Conservation (phyloP, 2,797 vertebrate species). For the Cossypha polioptera region DNA sequence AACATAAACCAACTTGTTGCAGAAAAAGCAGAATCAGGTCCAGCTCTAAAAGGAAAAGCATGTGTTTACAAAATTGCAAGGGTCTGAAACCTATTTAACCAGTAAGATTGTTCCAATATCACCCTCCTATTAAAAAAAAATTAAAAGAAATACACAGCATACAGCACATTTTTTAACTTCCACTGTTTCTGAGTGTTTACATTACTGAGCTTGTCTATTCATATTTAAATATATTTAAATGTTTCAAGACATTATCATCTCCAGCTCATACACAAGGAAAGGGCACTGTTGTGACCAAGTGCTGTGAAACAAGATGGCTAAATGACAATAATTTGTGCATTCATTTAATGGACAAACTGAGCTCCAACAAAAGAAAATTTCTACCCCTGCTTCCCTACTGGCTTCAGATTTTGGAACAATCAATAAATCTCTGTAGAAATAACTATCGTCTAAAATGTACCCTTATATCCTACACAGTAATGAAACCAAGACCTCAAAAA, state of each 20-base stretch:
- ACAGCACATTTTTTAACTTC: neutral
- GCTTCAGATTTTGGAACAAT: constrained; percentile 1
- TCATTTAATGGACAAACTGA: neutral
- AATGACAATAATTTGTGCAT: neutral
- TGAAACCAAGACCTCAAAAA: neutral
- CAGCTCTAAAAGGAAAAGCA: neutral
- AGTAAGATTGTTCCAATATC: neutral
- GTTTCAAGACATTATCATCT: neutral
- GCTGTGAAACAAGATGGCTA: neutral
- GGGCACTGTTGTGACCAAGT: neutral
- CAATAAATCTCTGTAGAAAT: neutral
- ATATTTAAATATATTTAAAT: constrained; percentile 3
- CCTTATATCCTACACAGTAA: neutral
- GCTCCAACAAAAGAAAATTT: neutral
- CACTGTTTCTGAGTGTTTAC: neutral
- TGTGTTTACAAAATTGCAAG: neutral
- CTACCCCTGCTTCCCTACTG: neutral
- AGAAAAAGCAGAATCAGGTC: neutral
- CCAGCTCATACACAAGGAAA: constrained; percentile 20
- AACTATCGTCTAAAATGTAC: neutral
- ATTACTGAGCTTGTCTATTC: neutral
- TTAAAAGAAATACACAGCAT: neutral
- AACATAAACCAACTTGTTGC: neutral
- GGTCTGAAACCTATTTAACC: neutral
- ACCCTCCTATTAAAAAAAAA: neutral